A percentile compares a stretch with the other conserved stretches of the same genome.
Evolutionary conservation across 2,113 vertebrate genomes (phyloP).

Genomic region (Nipponia nippon): DNA sequence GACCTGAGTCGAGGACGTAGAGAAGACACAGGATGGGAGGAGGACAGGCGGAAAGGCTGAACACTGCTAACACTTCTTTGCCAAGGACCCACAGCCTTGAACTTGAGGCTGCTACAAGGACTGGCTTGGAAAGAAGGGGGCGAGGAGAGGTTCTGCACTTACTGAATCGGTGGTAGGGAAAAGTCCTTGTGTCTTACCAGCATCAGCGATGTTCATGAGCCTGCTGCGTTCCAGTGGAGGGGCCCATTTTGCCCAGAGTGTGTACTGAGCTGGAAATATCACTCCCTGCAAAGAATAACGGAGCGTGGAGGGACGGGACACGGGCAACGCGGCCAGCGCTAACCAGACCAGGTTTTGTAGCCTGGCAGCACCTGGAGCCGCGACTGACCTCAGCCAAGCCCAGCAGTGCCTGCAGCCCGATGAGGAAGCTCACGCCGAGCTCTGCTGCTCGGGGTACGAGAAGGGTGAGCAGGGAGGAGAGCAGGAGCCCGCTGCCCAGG

Average conservation of each 20-base stretch:
- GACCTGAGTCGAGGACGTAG: not conserved
- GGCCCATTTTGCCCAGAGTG: conserved; percentile 79
- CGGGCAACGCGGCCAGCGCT: not conserved
- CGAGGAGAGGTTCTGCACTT: not conserved
- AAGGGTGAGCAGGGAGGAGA: conserved; percentile 76
- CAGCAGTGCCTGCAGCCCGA: conserved; percentile 70
- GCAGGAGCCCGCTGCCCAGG: conserved; percentile 71
- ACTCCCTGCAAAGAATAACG: conserved; percentile 54
- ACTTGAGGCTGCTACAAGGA: not conserved
- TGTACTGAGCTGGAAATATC: conserved; percentile 76
- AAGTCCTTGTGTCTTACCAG: not conserved
- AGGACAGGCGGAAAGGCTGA: not conserved
- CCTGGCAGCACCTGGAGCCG: not conserved
- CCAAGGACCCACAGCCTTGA: not conserved
- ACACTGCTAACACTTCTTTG: not conserved
- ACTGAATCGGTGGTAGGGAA: not conserved
- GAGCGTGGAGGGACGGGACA: not conserved
- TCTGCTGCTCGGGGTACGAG: conserved; percentile 77
- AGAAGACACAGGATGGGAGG: not conserved
- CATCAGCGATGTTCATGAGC: conserved; percentile 67
- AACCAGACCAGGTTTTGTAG: too few relatives aligned
- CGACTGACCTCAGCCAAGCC: conserved; percentile 75
- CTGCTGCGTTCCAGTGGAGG: conserved; percentile 75
- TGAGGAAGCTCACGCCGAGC: conserved; percentile 69
- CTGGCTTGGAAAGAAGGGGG: not conserved